Evolutionary conservation across 1,140 invertebrate genomes (phyloP).

Genomic region (Orussus abietinus): DNA sequence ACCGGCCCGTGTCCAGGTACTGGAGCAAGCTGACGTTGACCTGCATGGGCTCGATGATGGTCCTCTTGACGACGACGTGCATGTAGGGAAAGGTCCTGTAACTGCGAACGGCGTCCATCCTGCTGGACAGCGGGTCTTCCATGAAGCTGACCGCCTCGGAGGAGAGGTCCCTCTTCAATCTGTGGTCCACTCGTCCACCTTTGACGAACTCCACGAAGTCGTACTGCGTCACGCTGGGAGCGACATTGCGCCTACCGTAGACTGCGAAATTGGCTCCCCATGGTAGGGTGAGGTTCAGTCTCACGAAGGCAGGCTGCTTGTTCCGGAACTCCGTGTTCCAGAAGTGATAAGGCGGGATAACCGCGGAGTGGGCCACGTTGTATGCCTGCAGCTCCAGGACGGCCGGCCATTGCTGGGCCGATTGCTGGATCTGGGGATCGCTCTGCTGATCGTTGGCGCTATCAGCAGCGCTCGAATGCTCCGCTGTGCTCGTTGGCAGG

Average conservation of each 20-base stretch:
- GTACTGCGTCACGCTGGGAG: conserved; percentile 91
- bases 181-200: conserved; percentile 74
- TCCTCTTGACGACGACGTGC: conserved; percentile 46
- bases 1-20: conserved; percentile 86
- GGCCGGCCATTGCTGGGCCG: conserved; percentile 73
- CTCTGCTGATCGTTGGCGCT: conserved; percentile 53
- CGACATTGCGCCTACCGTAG: conserved; percentile 86
- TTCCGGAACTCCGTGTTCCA: conserved; percentile 89
- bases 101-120: no score
- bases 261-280: conserved; percentile 90
- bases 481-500: conserved; percentile 65
- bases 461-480: conserved; percentile 59
- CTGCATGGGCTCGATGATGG: conserved; percentile 64
- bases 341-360: conserved; percentile 83
- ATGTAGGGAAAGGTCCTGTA: no score
- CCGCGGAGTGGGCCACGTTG: conserved; percentile 73
- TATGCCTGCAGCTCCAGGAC: conserved; percentile 77
- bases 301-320: conserved; percentile 81
- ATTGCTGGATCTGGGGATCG: conserved; percentile 60
- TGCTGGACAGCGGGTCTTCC: no score
- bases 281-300: conserved; percentile 85
- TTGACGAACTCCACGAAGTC: conserved; percentile 92
- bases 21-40: conserved; percentile 82
- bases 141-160: conserved; percentile 46
- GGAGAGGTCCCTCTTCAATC: conserved; percentile 56